phyloP scores from a whole-genome alignment of 2,888 invertebrate genomes.

The Callimorpha dominula region DNA sequence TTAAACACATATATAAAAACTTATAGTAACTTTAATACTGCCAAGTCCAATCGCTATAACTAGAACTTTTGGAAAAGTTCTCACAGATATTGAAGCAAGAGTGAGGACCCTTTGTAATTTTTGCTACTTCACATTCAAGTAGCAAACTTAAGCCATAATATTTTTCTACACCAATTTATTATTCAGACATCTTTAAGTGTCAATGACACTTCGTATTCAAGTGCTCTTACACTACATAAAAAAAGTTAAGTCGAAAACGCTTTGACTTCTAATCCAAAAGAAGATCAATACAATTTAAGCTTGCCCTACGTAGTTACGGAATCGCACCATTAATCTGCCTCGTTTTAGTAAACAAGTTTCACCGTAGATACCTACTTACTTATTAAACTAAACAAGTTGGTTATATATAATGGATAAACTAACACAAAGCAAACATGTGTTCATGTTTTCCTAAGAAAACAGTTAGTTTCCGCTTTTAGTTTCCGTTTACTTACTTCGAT shows the following conservation, averaged over 20 bases:
- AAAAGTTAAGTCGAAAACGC: background rate
- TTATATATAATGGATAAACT: constrained; percentile 10
- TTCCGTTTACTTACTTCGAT: background rate
- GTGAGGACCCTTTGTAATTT: background rate
- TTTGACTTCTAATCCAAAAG: background rate
- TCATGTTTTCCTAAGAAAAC: constrained; percentile 4
- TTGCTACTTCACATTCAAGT: background rate
- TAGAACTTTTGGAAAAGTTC: no score
- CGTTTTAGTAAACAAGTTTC: background rate
- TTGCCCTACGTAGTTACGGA: background rate
- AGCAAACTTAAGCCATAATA: background rate
- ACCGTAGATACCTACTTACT: background rate
- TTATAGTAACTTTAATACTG: no score
- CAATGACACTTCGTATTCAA: background rate
- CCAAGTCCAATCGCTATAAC: no score
- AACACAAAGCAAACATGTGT: background rate
- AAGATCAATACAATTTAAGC: background rate
- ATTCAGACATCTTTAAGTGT: background rate
- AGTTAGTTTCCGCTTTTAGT: constrained; percentile 8
- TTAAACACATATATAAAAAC: no score
- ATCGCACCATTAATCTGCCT: background rate
- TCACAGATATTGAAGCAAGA: no score
- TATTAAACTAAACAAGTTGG: background rate
- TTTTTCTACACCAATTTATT: constrained; percentile 2
- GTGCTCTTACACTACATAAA: background rate